These are phyloP conservation scores for Podarcis cretensis DNA, from an alignment of 2,113 vertebrate species.

Conservation along the genomic window DNA sequence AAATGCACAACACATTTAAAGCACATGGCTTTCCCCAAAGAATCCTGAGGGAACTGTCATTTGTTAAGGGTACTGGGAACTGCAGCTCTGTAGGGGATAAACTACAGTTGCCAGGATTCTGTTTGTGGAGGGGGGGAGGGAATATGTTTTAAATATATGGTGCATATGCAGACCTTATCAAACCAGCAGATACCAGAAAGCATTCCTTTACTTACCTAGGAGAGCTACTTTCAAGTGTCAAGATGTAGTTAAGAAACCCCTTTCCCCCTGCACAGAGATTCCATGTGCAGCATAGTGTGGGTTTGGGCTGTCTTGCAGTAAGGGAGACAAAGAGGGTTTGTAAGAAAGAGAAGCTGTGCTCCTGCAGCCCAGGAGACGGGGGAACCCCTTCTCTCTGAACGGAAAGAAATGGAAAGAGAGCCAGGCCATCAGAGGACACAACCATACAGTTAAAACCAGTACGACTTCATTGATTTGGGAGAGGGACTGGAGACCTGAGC, in stretches of 20 bases:
- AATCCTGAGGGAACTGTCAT: too few relatives aligned
- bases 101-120: too few relatives aligned
- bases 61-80: too few relatives aligned
- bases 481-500: not conserved
- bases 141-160: too few relatives aligned
- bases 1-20: too few relatives aligned
- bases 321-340: not conserved
- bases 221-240: not conserved
- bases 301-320: too few relatives aligned
- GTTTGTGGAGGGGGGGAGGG: too few relatives aligned
- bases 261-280: not conserved
- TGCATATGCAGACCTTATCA: not conserved
- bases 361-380: not conserved
- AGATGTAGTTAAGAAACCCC: not conserved
- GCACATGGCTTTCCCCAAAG: too few relatives aligned
- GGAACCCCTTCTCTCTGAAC: too few relatives aligned
- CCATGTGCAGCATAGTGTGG: too few relatives aligned
- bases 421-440: not conserved
- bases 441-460: not conserved
- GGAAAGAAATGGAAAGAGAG: not conserved
- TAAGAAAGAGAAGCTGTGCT: not conserved
- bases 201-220: not conserved
- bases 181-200: not conserved
- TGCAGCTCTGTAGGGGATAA: too few relatives aligned
- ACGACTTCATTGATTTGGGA: not conserved